Percentiles rank a stretch among this genome's conserved stretches.
phyloP scores from a whole-genome alignment of 2,113 vertebrate species.

The Ochotona princeps region DNA sequence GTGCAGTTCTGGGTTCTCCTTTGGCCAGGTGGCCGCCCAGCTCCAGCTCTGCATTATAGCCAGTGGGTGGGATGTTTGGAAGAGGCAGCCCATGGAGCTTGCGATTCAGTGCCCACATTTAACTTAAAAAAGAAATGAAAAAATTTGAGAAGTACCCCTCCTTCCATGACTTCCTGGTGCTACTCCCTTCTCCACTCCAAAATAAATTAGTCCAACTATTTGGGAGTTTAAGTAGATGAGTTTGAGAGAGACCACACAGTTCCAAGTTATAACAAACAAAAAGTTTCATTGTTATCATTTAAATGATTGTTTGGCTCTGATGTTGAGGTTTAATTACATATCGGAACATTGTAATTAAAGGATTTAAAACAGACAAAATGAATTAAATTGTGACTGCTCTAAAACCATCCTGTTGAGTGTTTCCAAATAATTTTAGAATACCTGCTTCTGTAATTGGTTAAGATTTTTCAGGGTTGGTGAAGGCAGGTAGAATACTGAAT shows the following conservation, averaged over 20 bases:
- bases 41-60: not conserved
- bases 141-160: not conserved
- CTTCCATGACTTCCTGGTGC: not conserved
- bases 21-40: not conserved
- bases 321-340: slow-evolving; percentile 16
- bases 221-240: slow-evolving; percentile 3
- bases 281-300: slow-evolving; percentile 14
- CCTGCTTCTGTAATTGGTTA: not conserved
- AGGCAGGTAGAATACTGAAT: not conserved
- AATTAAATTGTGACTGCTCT: not conserved
- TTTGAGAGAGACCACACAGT: not conserved
- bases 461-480: not conserved
- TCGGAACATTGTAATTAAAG: not conserved
- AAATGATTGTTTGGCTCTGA: slow-evolving; percentile 37
- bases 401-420: not conserved
- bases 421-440: slow-evolving; percentile 7
- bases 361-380: slow-evolving; percentile 33
- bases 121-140: slow-evolving; percentile 55
- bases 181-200: no score
- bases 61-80: not conserved
- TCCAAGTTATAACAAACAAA: not conserved
- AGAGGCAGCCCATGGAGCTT: not conserved
- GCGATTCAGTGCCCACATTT: not conserved
- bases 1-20: slow-evolving; percentile 58
- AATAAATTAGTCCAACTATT: not conserved